Evolutionary conservation across 1,140 invertebrate genomes (phyloP).

Genomic region (Aphelinus atriplicis): DNA sequence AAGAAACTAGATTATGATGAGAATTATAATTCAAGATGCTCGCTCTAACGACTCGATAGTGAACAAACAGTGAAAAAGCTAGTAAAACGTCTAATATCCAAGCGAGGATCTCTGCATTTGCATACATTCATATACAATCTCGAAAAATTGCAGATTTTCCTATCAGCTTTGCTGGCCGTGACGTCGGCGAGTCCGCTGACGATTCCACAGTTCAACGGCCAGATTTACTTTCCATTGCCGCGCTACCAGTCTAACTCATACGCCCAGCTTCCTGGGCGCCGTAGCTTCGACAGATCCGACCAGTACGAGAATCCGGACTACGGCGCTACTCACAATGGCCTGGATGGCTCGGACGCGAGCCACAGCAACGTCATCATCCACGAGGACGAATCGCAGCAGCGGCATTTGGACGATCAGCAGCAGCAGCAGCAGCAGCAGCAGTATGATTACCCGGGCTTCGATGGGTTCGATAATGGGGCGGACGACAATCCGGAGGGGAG

Average conservation of each 20-base stretch:
- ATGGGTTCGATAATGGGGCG: constrained; percentile 7
- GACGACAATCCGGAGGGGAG: constrained; percentile 33
- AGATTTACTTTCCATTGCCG: constrained; percentile 46
- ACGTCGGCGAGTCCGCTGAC: constrained; percentile 51
- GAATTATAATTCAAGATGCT: no score
- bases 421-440: constrained; percentile 5
- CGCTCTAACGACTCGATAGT: no score
- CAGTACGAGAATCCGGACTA: constrained; percentile 46
- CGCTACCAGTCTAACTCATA: background rate
- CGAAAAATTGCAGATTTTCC: constrained; percentile 45
- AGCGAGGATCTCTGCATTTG: background rate
- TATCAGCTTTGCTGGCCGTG: constrained; percentile 51
- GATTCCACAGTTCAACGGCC: constrained; percentile 48
- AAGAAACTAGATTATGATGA: no score
- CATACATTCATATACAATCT: background rate
- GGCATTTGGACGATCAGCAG: constrained; percentile 44
- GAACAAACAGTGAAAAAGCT: no score
- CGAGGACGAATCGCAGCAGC: constrained; percentile 28
- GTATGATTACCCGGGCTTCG: constrained; percentile 33
- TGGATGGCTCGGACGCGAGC: constrained; percentile 42
- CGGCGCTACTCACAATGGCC: constrained; percentile 21
- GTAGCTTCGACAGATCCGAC: constrained; percentile 55
- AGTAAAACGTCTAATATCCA: background rate
- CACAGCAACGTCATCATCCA: constrained; percentile 34
- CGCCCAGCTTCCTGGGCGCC: constrained; percentile 9